Conservation (phyloP, 2,888 invertebrate genomes). For the Calliopum simillimum region DNA sequence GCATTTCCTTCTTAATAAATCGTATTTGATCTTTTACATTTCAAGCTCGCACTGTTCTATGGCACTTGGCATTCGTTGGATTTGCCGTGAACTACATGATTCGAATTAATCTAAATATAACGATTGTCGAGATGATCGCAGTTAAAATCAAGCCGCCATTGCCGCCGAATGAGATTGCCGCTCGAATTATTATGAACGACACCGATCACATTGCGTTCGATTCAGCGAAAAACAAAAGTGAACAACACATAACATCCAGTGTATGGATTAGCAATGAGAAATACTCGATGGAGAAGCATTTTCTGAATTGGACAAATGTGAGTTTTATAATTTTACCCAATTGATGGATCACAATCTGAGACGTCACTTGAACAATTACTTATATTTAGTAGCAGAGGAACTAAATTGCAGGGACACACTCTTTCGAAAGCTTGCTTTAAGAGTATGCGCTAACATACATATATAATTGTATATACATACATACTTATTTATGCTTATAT, state of each 20-base stretch:
- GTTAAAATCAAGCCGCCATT: slow-evolving; percentile 25
- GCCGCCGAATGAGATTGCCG: neutral
- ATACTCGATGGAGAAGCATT: slow-evolving; percentile 53
- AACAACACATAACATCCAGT: neutral
- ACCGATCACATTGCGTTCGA: neutral
- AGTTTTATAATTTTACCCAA: slow-evolving; percentile 40
- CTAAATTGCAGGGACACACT: no score
- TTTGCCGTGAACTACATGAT: slow-evolving; percentile 79
- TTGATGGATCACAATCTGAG: no score
- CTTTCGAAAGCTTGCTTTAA: no score
- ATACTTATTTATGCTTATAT: no score
- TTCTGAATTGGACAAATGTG: slow-evolving; percentile 56
- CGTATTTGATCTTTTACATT: slow-evolving; percentile 47
- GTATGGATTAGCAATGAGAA: slow-evolving; percentile 26
- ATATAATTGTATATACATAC: no score
- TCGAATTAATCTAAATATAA: slow-evolving; percentile 75
- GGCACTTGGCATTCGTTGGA: slow-evolving; percentile 75
- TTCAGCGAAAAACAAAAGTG: neutral
- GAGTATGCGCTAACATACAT: no score
- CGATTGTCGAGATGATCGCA: slow-evolving; percentile 75
- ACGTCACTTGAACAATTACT: no score
- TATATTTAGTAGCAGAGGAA: no score
- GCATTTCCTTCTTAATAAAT: no score
- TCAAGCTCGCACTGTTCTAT: slow-evolving; percentile 69
- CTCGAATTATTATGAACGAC: neutral